Percentiles rank a stretch among this genome's conserved stretches.
phyloP scores from a whole-genome alignment of 2,113 vertebrate species.

The Thamnophis sirtalis region DNA sequence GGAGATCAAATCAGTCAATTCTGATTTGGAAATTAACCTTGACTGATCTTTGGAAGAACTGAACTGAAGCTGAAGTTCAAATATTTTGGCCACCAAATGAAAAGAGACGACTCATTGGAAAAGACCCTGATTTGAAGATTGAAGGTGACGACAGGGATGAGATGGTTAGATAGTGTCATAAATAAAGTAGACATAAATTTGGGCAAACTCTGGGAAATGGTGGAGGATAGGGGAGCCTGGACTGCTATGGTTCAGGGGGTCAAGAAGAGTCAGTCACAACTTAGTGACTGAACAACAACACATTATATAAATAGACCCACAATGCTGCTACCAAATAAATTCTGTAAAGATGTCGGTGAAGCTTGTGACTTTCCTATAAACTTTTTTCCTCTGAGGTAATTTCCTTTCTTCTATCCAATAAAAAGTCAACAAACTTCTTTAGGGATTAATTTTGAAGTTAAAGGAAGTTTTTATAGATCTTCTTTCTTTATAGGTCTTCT shows the following conservation, averaged over 20 bases:
- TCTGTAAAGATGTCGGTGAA: neutral
- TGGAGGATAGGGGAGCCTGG: neutral
- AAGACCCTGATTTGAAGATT: neutral
- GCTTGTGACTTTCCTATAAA: neutral
- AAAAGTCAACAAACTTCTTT: neutral
- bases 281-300: neutral
- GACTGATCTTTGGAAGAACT: neutral
- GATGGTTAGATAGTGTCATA: neutral
- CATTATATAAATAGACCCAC: neutral
- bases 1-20: neutral
- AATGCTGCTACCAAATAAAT: neutral
- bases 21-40: neutral
- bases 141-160: neutral
- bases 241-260: neutral
- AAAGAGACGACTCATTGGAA: neutral
- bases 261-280: neutral
- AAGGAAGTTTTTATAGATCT: neutral
- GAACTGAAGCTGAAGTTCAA: neutral
- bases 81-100: neutral
- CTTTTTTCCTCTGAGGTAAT: neutral
- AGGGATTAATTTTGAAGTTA: neutral
- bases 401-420: neutral
- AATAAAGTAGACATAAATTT: neutral
- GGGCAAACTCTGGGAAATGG: neutral
- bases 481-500: neutral